Conservation (phyloP, 2,797 vertebrate species). For the Euthynnus affinis region DNA sequence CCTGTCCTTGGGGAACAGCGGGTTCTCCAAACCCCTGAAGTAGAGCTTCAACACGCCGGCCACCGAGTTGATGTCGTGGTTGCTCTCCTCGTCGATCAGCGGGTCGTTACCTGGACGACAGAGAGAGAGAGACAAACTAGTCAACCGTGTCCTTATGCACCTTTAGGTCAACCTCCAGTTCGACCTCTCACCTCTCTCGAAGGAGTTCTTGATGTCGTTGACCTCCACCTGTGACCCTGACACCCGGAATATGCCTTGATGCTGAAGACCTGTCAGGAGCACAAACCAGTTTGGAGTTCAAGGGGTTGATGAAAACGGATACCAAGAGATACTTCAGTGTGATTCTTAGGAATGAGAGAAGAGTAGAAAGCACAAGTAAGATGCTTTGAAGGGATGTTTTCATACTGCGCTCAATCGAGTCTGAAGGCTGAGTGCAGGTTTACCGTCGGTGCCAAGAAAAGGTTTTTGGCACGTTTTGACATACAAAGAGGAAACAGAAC, state of each 20-base stretch:
- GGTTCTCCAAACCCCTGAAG: slow-evolving; percentile 97
- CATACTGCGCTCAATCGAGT: too few relatives aligned
- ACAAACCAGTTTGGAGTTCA: background rate
- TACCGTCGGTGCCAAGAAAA: too few relatives aligned
- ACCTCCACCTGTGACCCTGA: slow-evolving; percentile 99
- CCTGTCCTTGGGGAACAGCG: slow-evolving; percentile 97
- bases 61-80: slow-evolving; percentile 99
- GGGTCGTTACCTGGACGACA: slow-evolving; percentile 93
- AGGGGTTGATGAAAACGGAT: background rate
- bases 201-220: slow-evolving; percentile 99
- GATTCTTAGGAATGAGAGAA: too few relatives aligned
- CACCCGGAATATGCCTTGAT: slow-evolving; percentile 98
- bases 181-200: slow-evolving; percentile 93
- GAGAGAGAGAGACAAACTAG: slow-evolving; percentile 16
- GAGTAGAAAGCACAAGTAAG: too few relatives aligned
- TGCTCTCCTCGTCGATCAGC: slow-evolving; percentile 96
- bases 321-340: too few relatives aligned
- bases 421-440: too few relatives aligned
- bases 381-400: too few relatives aligned
- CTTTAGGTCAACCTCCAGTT: background rate
- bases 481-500: too few relatives aligned
- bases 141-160: background rate
- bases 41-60: slow-evolving; percentile 98
- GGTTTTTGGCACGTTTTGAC: too few relatives aligned
- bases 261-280: slow-evolving; percentile 91